Conservation (phyloP, 2,797 vertebrate species). For the Ambastaia sidthimunki region DNA sequence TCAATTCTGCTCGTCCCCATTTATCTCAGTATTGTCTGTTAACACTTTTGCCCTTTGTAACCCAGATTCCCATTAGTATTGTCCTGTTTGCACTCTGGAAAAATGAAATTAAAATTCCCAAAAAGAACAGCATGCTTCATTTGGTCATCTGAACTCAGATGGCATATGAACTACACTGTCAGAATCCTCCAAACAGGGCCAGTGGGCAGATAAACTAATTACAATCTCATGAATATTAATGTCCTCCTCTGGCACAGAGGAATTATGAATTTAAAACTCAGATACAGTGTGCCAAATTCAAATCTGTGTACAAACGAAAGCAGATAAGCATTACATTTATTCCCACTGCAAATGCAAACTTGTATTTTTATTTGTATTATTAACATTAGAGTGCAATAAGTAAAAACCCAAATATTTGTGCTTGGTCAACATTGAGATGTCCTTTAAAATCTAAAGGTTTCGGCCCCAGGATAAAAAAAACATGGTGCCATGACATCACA, state of each 20-base stretch:
- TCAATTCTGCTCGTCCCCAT: not conserved
- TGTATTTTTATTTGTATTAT: not conserved
- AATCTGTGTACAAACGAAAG: not conserved
- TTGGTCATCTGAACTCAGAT: constrained; percentile 36
- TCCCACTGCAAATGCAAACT: not conserved
- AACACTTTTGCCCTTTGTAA: not conserved
- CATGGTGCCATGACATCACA: not conserved
- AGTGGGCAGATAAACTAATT: constrained; percentile 48
- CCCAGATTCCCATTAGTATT: not conserved
- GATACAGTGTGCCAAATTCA: not conserved
- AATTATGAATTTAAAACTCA: constrained; percentile 6
- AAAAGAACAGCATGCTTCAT: constrained; percentile 19
- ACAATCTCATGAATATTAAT: constrained; percentile 46
- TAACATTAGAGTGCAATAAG: not conserved
- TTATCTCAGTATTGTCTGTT: not conserved
- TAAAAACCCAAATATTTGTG: not conserved
- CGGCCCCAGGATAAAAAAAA: not conserved
- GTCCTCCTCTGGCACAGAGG: not conserved
- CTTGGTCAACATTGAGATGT: not conserved
- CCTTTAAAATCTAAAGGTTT: not conserved
- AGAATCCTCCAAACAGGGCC: constrained; percentile 30
- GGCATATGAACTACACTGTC: constrained; percentile 6
- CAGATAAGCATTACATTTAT: constrained; percentile 24
- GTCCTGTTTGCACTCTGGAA: not conserved
- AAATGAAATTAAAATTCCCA: constrained; percentile 22